Evolutionary conservation across 2,888 invertebrate genomes (phyloP).

Genomic region (Lasioglossum pauxillum): DNA sequence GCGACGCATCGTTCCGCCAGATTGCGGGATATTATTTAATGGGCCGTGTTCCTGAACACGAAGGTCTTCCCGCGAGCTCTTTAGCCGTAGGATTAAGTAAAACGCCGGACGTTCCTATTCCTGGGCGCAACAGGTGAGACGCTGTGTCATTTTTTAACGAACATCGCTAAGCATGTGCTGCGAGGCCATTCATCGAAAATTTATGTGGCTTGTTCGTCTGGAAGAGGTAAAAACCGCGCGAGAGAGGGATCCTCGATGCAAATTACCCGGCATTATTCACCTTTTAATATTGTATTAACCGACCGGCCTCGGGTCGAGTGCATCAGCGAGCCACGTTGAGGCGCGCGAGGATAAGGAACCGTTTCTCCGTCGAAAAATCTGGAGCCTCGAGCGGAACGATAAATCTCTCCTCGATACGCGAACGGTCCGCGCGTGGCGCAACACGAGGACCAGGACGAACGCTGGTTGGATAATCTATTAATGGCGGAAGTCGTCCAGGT

Average conservation of each 20-base stretch:
- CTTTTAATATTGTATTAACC: constrained; percentile 48
- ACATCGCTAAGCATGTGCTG: constrained; percentile 65
- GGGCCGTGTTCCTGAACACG: constrained; percentile 64
- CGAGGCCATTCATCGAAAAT: constrained; percentile 62
- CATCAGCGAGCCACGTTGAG: constrained; percentile 22
- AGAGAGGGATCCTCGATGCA: constrained; percentile 12
- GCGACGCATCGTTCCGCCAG: constrained; percentile 46
- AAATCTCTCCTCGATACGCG: constrained; percentile 34
- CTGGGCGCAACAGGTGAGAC: constrained; percentile 77
- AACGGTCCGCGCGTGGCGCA: constrained; percentile 27
- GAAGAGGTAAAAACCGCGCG: constrained; percentile 15
- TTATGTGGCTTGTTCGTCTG: constrained; percentile 44
- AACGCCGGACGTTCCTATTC: constrained; percentile 73
- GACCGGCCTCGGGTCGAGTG: neutral
- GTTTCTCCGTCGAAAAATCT: constrained; percentile 21
- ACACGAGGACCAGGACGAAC: constrained; percentile 66
- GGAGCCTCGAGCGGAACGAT: neutral
- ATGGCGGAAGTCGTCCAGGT: constrained; percentile 76
- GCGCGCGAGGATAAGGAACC: neutral
- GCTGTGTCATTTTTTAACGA: constrained; percentile 75
- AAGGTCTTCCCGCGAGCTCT: constrained; percentile 67
- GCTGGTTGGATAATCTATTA: constrained; percentile 76
- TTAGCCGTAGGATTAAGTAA: constrained; percentile 73
- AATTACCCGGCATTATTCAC: constrained; percentile 43
- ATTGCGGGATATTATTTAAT: constrained; percentile 68